A percentile compares a stretch with the other conserved stretches of the same genome.
Conservation (phyloP, 2,113 vertebrate species). For the Calyptommatus sinebrachiatus region DNA sequence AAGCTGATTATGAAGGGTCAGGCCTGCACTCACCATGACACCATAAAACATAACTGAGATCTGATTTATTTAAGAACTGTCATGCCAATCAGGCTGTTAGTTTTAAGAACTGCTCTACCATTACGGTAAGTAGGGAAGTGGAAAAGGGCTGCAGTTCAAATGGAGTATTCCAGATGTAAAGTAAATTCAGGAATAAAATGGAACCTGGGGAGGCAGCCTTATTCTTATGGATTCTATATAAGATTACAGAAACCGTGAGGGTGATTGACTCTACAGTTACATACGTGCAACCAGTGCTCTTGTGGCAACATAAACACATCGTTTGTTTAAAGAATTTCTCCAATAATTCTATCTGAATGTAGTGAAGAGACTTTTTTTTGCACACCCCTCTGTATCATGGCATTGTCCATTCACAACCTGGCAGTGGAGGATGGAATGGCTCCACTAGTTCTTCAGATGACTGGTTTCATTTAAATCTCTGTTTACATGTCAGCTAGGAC, state of each 20-base stretch:
- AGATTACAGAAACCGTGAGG: no score
- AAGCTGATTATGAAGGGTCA: slow-evolving; percentile 65
- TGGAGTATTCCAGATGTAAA: no score
- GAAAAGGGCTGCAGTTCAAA: background rate
- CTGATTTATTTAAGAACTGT: slow-evolving; percentile 61
- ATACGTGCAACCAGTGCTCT: no score
- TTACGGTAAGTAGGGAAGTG: background rate
- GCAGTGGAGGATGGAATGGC: background rate
- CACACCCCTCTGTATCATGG: background rate
- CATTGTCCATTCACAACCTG: background rate
- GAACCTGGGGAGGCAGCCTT: no score
- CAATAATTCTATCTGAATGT: background rate
- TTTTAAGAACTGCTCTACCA: slow-evolving; percentile 46
- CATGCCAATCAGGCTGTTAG: slow-evolving; percentile 52
- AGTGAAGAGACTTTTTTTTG: background rate
- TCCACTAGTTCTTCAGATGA: background rate
- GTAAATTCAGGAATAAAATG: no score
- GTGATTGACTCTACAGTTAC: no score
- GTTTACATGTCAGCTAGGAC: background rate
- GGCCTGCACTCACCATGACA: slow-evolving; percentile 56
- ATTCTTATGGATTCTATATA: no score
- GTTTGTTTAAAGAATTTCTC: no score
- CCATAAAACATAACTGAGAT: slow-evolving; percentile 43
- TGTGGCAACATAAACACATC: background rate
- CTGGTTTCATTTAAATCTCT: slow-evolving; percentile 16